Base-by-base conservation (phyloP, 1,140 invertebrate species). In the Pectinophora gossypiella region DNA sequence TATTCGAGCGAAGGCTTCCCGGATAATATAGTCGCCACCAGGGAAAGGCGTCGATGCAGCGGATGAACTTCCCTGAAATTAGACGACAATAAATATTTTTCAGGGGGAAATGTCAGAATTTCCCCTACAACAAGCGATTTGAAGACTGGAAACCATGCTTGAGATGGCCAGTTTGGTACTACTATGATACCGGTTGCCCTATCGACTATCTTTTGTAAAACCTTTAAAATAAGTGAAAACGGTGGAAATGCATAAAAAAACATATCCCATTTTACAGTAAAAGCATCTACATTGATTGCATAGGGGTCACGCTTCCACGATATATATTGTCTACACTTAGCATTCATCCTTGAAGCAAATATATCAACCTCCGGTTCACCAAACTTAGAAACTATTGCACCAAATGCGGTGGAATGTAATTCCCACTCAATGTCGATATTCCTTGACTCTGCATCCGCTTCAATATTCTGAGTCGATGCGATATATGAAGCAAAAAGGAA, bases 201-300 rank as follows among this genome's bases (percentile, higher is more conserved):
- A 19, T 23, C 3, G 10, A 60, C 57, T n/a, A 72, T 67, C 56
- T 70, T 74, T 47, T 54, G n/a, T 5, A 72, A 45, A 21, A 23
- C 16, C 47, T 54, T 65, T 13, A 62, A 21, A 40, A 68, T 68
- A 13, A 71, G n/a, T 0, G 57, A 22, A 55, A 79, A 79, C 0
- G 61, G 70, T 1, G 60, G 64, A 32, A 72, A 69, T 10, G 59
- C 64, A 38, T 65, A 71, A 38, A 66, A 65, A 35, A 52, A 23
- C 35, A 48, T 18, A 13, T 1, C 7, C 68, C 69, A 69, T 20
- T 48, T 44, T 1, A 60, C n/a, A 10, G 66, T 69, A 20, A 64
- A 64, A 0, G 66, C 66, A 35, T 72, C 61, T 50, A 72, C 48
- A 3, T 13, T 12, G 0, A 54, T 47, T 0, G 68, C 59, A 10